Evolutionary conservation across 2,113 vertebrate genomes (phyloP), one percentile per base, ranked within the genome.

Genomic region (Mesitornis unicolor): DNA sequence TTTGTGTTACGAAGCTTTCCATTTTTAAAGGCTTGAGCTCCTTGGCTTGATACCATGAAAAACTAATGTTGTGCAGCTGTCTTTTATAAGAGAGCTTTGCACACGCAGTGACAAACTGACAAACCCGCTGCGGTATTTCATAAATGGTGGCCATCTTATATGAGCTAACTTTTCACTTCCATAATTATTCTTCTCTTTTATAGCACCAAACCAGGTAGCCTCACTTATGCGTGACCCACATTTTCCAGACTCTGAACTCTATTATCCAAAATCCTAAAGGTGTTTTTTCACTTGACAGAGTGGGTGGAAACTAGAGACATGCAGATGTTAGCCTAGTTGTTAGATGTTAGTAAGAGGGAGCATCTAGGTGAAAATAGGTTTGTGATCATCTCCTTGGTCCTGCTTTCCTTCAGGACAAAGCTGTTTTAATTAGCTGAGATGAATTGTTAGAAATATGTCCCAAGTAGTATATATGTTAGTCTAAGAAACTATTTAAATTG

Each of bases 51-150:
- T 78, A 75, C 43, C 29, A 47, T 81, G 38, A 73, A 86, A 92
- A 81, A 70, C 15, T 13, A 22, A 70, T 81, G 51, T 75, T 81
- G 84, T 92, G 38, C 91, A 95, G 68, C 68, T 93, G 90, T 88
- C 24, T 92, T 43, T 56, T 36, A 2, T 76, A 78, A 51, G 19
- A 70, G 31, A 91, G 47, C 26, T 85, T 61, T 56, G 29, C 43
- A 43, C 25, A 63, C 24, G 6, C 10, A 4, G 20, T 68, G 80
- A 68, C 60, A 69, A 57, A 50, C 67, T 74, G 70, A 87, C 48
- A 74, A 81, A 59, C 6, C 25, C 35, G 5, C 36, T 31, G 33
- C 36, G 56, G 14, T 67, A 50, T 54, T 89, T 89, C 2, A 22
- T 51, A 40, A 71, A 63, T 31, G 5, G 24, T 8, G 12, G 16